Evolutionary conservation across 2,797 vertebrate species (phyloP), one percentile per base, ranked within the genome.

Genomic region (Aythya fuligula): DNA sequence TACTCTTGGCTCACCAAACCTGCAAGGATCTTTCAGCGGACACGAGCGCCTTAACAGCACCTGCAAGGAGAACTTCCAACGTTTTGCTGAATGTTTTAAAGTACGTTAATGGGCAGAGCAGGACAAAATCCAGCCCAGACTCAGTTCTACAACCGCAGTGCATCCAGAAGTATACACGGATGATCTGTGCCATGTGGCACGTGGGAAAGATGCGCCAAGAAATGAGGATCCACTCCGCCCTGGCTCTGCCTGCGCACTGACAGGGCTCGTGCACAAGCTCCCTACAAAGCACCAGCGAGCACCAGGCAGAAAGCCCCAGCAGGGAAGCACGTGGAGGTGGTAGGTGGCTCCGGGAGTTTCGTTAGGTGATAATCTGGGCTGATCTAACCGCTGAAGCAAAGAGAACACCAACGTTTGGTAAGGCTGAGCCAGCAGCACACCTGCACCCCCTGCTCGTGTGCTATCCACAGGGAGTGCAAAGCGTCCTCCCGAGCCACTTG

Each of bases 1-100:
- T 78, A 43, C 72, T 75, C 66, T 77, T 57, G 3, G 51, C 25
- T 36, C 64, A 74, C 41, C 65, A 51, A 53, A 85, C 65, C 61
- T 66, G 83, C 62, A 80, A 22, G 39, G 54, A 30, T 89, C 84
- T 85, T 69, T 58, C 73, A 93, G 82, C 78, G 45, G 7, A 9
- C 4, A 0, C 61, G 60, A 94, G 70, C 67, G 75, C 47, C 47
- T 78, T 75, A 65, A 60, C 4, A 85, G 20, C 22, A 83, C 47
- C 73, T 73, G 87, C 58, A 66, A 56, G 45, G 49, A 72, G 78
- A 65, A 47, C 77, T 88, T 45, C 7, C 43, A 83, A 64, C 64
- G 15, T 38, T n/a, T 22, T 43, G 43, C 30, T 66, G 12, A 3
- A 8, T 81, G 30, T 62, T 82, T 57, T 64, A 0, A 88, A 82